Evolutionary conservation across 2,797 vertebrate species (phyloP), one percentile per base, ranked within the genome.

Genomic region (Rallus crepitans): DNA sequence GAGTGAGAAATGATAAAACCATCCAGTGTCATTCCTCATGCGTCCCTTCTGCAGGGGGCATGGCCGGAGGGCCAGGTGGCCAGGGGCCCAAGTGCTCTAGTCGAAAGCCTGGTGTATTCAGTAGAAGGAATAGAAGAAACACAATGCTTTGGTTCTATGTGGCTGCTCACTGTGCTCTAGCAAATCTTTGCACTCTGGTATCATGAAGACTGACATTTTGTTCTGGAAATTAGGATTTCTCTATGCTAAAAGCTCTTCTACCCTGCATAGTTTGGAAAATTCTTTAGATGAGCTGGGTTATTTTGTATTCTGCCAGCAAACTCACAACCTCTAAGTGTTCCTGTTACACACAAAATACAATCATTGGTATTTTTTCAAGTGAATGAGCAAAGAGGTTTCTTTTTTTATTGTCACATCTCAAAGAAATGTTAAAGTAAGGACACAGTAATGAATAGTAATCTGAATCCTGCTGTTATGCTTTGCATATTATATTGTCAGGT

Each of bases 131-230:
- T 19, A 31, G 14, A 18, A 42, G 73, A 65, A 76, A 55, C 3
- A 2, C 0, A 0, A 6, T 28, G 66, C 52, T 28, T 31, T 57
- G 56, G 27, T 70, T 80, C 33, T 50, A 6, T 45, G 4, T 1
- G 6, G 72, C 72, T 73, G 66, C 61, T 75, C 20, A 4, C 55
- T 12, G 4, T 1, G 1, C 59, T 57, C 53, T 45, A 55, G 60
- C 56, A 81, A 77, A 61, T 24, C 52, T 50, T 72, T 59, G 15
- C 7, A 37, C 37, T 37, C 37, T 37, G 37, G 37, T 37, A 37
- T 39, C 6, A 0, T 2, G 30, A 82, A 48, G n/a, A 77, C 52
- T 84, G 53, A 12, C 35, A 33, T 7, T 63, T 72, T 75, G 48
- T 23, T 35, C 48, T 85, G 56, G 35, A 71, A 84, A 82, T 66